These are phyloP conservation scores for Arvicola amphibius DNA, from an alignment of 2,797 vertebrate genomes.

Conservation along the genomic window DNA sequence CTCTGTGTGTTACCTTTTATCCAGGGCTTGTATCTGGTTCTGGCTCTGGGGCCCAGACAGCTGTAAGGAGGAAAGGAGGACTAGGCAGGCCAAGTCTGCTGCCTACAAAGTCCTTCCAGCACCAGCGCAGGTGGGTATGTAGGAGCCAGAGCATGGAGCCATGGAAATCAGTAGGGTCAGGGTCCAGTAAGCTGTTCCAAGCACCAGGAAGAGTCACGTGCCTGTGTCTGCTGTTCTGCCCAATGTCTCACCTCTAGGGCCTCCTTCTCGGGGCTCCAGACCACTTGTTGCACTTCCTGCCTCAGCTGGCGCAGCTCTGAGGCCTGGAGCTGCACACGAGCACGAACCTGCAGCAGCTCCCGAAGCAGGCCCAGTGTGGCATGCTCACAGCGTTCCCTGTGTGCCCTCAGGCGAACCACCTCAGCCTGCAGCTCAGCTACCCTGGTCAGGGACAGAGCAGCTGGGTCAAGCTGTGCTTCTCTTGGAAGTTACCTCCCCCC, in stretches of 20 bases:
- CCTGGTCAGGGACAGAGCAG: conserved; percentile 2
- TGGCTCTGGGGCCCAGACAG: conserved; percentile 41
- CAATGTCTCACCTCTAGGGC: not conserved
- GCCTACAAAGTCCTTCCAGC: not conserved
- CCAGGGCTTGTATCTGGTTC: conserved; percentile 74
- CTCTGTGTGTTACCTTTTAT: conserved; percentile 61
- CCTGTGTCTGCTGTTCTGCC: too few relatives aligned
- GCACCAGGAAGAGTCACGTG: rapidly evolving
- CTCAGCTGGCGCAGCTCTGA: conserved; percentile 40
- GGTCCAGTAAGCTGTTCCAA: not conserved
- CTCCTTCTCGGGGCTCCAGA: conserved; percentile 23
- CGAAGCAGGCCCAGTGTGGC: conserved; percentile 52
- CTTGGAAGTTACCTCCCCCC: too few relatives aligned
- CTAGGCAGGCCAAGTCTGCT: not conserved
- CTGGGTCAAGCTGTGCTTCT: rapidly evolving
- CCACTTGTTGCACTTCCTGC: not conserved
- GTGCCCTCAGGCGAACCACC: conserved; percentile 63
- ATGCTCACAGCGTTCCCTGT: conserved; percentile 45
- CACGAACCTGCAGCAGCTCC: conserved; percentile 63
- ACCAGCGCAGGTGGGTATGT: not conserved
- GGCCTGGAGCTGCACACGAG: conserved; percentile 49
- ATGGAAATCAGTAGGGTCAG: not conserved
- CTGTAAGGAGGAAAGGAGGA: conserved; percentile 34
- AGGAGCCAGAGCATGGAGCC: not conserved
- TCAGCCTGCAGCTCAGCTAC: conserved; percentile 57